phyloP scores from a whole-genome alignment of 2,888 invertebrate genomes.

The Folsomia candida region DNA sequence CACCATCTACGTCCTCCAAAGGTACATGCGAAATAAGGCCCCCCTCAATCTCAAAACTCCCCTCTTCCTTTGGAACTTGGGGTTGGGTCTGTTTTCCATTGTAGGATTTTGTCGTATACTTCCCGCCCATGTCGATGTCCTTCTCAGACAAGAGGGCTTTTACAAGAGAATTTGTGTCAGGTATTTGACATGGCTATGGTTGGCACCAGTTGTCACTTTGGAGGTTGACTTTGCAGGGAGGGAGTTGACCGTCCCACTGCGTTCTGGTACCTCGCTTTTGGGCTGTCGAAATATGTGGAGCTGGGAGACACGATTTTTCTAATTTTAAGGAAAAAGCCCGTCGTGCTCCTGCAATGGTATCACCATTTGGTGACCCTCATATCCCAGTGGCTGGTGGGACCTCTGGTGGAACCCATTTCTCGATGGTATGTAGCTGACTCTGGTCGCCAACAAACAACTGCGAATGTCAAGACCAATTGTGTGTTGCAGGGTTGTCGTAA shows the following conservation, averaged over 20 bases:
- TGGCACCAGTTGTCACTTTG: no score
- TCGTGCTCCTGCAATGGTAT: not conserved
- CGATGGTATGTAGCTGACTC: constrained; percentile 79
- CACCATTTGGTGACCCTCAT: not conserved
- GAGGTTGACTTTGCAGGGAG: not conserved
- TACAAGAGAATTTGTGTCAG: not conserved
- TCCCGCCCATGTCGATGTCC: not conserved
- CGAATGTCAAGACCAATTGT: not conserved
- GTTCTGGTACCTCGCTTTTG: not conserved
- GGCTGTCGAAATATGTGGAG: not conserved
- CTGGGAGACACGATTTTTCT: constrained; percentile 5
- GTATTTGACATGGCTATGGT: no score
- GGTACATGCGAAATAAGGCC: not conserved
- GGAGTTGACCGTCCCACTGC: not conserved
- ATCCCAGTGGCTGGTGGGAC: not conserved
- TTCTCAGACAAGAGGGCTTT: not conserved
- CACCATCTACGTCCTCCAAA: not conserved
- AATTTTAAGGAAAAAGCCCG: not conserved
- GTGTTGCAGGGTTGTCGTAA: constrained; percentile 52
- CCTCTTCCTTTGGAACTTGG: not conserved
- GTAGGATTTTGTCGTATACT: not conserved
- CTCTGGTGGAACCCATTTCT: constrained; percentile 80
- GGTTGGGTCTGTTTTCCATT: not conserved
- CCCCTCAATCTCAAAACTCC: not conserved
- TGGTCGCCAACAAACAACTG: not conserved